These are phyloP conservation scores for Seira ritae DNA, from an alignment of 2,888 invertebrate genomes.

Conservation along the genomic window DNA sequence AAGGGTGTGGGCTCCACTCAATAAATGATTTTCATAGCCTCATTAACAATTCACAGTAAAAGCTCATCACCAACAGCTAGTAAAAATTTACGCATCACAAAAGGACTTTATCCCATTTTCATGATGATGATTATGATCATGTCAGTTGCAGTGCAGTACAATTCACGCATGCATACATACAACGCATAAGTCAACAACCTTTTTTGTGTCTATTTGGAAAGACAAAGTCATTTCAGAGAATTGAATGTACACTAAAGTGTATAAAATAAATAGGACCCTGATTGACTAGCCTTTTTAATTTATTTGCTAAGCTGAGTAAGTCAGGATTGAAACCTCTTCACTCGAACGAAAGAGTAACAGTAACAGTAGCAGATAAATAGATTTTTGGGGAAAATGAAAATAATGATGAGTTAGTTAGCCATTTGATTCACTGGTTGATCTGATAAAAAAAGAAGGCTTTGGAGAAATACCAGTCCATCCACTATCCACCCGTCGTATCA, in stretches of 20 bases:
- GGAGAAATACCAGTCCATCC: background rate
- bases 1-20: slow-evolving; percentile 49
- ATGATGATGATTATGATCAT: too few species aligned
- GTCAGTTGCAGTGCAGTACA: background rate
- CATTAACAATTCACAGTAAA: slow-evolving; percentile 54
- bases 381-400: slow-evolving; percentile 35
- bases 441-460: slow-evolving; percentile 18
- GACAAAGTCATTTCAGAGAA: slow-evolving; percentile 40
- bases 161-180: background rate
- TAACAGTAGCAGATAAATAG: background rate
- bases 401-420: slow-evolving; percentile 58
- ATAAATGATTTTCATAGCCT: slow-evolving; percentile 55
- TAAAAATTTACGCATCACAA: background rate
- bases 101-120: background rate
- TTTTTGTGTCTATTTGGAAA: slow-evolving; percentile 24
- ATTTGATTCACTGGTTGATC: slow-evolving; percentile 37
- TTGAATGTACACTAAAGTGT: background rate
- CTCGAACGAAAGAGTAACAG: slow-evolving; percentile 16
- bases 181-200: slow-evolving; percentile 55
- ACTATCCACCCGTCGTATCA: background rate
- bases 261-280: slow-evolving; percentile 38
- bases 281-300: slow-evolving; percentile 40
- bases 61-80: slow-evolving; percentile 38
- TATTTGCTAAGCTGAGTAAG: background rate
- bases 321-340: background rate